Evolutionary conservation across 2,113 vertebrate genomes (phyloP), one percentile per base, ranked within the genome.

Genomic region (Syngnathus typhle): DNA sequence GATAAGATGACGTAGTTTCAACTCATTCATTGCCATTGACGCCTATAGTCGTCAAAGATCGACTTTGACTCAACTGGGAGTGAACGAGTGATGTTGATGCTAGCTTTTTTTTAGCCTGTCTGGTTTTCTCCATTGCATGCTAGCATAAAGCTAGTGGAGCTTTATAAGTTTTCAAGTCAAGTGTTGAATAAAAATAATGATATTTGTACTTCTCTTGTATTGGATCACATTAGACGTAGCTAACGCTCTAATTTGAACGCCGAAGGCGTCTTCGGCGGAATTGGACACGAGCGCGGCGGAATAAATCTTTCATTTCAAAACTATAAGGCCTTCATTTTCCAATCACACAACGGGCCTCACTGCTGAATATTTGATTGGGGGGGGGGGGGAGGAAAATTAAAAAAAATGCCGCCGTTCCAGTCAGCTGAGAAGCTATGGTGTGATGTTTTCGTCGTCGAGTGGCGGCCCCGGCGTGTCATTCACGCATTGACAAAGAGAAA

Each of bases 221-320:
- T 15, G 46, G 15, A 47, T 47, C 46, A n/a, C 18, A n/a, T 51
- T n/a, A 7, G 19, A 19, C 1, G 6, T 8, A n/a, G 2, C 49
- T 51, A n/a, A n/a, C 13, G 49, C 2, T 58, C 55, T 16, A 32
- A 13, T 58, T 32, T 43, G 9, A n/a, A 13, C 23, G 47, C 49
- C 3, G 49, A 51, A 51, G 49, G 13, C 55, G 0, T 13, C 55
- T 56, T 27, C 27, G 10, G 55, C 59, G 7, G 16, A 60, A 60
- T 60, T 47, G 46, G 46, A 18, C 15, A 47, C 46, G 46, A 47
- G 46, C 15, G 13, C 46, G 13, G 21, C 58, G 2, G 38, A 61
- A 61, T 61, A 61, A 44, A 62, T 62, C n/a, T 23, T 62, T 62
- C 60, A 62, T 44, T 62, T 62, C 6, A 13, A 62, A 58, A 62